phyloP scores from a whole-genome alignment of 2,113 vertebrate genomes.

The Psettodes erumei region DNA sequence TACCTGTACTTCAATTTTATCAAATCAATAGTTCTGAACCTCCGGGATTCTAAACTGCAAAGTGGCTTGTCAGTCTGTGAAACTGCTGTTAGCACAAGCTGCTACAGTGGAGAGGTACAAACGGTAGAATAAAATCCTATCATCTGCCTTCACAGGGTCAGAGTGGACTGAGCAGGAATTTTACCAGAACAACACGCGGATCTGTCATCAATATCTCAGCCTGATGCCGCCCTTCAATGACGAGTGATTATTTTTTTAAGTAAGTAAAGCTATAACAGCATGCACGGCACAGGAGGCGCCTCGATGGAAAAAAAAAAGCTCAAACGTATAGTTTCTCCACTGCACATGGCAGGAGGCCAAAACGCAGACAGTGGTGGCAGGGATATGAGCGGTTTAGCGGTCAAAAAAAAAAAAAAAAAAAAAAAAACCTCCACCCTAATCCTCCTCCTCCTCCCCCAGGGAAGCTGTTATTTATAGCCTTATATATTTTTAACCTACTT shows the following conservation, averaged over 20 bases:
- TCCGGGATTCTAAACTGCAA: background rate
- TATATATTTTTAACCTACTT: constrained; percentile 79
- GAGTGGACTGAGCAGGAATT: background rate
- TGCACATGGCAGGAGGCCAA: constrained; percentile 66
- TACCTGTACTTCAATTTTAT: background rate
- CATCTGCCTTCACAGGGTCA: background rate
- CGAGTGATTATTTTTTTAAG: background rate
- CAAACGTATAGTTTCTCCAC: constrained; percentile 27
- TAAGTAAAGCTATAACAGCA: background rate
- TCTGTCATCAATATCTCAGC: background rate
- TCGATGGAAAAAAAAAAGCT: background rate
- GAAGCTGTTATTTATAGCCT: constrained; percentile 76
- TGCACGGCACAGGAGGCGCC: constrained; percentile 1
- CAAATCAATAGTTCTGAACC: background rate
- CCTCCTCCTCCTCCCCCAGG: constrained; percentile 56
- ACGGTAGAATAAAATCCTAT: background rate
- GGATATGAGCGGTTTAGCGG: constrained; percentile 68
- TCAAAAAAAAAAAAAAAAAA: constrained; percentile 58
- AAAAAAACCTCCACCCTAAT: constrained; percentile 69
- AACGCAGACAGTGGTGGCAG: constrained; percentile 48
- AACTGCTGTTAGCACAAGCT: background rate
- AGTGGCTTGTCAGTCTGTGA: background rate
- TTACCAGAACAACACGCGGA: background rate
- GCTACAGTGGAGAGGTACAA: background rate
- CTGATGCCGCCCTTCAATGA: background rate